Conservation (phyloP, 2,113 vertebrate species). For the Plotosus lineatus region DNA sequence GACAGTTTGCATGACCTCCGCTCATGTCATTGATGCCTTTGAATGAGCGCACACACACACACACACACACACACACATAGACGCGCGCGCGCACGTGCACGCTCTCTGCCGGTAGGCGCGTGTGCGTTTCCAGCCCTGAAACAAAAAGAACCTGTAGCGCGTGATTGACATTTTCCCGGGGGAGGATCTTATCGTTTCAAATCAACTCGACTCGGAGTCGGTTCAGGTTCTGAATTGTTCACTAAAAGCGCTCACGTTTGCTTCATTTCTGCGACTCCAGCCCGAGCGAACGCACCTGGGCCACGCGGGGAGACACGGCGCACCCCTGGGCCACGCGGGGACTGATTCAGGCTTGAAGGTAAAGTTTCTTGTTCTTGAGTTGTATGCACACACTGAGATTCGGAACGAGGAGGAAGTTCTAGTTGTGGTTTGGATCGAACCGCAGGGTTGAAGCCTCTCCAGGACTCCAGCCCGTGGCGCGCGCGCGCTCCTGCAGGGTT, state of each 20-base stretch:
- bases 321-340: no score
- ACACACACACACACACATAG: neutral
- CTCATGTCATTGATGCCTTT: conserved; percentile 9
- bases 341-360: no score
- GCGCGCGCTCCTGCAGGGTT: no score
- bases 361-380: no score
- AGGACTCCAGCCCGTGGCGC: no score
- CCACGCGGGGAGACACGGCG: no score
- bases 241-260: neutral
- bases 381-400: no score
- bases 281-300: no score
- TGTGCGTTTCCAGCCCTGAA: conserved; percentile 61
- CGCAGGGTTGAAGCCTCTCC: no score
- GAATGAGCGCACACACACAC: neutral
- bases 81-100: neutral
- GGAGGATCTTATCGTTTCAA: conserved; percentile 66
- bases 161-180: conserved; percentile 89
- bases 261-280: conserved; percentile 18
- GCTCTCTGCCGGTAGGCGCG: neutral
- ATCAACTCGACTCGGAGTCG: conserved; percentile 39
- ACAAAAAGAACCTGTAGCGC: conserved; percentile 66
- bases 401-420: no score
- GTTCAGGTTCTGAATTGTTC: conserved; percentile 18
- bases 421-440: no score
- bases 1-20: neutral